These are phyloP conservation scores for Manacus vitellinus DNA, from an alignment of 2,113 vertebrate genomes.

Conservation along the genomic window DNA sequence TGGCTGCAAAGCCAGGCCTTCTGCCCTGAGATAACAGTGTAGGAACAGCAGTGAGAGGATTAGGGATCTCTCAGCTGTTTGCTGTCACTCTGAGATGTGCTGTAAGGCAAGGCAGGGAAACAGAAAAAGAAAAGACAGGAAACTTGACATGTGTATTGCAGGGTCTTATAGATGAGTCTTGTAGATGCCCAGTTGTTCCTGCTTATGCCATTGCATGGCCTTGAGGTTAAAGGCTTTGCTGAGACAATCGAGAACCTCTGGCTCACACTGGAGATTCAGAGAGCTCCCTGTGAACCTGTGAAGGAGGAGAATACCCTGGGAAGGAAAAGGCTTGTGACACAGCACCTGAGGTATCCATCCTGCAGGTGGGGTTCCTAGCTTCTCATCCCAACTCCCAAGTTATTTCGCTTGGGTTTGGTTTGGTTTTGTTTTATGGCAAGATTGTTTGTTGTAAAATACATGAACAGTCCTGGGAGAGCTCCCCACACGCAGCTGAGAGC, in stretches of 20 bases:
- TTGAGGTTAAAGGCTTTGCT: not conserved
- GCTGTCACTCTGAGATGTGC: not conserved
- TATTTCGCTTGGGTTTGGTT: not conserved
- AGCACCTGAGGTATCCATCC: not conserved
- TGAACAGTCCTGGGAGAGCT: not conserved
- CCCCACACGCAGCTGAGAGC: not conserved
- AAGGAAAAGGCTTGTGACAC: not conserved
- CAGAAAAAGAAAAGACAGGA: not conserved
- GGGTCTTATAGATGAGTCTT: not conserved
- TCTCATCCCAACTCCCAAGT: not conserved
- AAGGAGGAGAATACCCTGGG: not conserved
- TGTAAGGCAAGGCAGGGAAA: not conserved
- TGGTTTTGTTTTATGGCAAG: not conserved
- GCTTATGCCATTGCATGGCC: rapidly evolving
- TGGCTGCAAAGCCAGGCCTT: not conserved
- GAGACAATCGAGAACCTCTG: not conserved
- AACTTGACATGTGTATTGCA: not conserved
- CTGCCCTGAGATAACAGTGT: not conserved
- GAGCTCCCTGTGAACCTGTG: not conserved
- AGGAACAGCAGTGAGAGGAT: not conserved
- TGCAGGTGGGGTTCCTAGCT: not conserved
- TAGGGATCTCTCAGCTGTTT: not conserved
- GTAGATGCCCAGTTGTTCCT: not conserved
- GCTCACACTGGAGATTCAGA: not conserved
- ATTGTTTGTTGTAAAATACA: not conserved